phyloP scores from a whole-genome alignment of 2,113 vertebrate genomes.

The Macrotus californicus region DNA sequence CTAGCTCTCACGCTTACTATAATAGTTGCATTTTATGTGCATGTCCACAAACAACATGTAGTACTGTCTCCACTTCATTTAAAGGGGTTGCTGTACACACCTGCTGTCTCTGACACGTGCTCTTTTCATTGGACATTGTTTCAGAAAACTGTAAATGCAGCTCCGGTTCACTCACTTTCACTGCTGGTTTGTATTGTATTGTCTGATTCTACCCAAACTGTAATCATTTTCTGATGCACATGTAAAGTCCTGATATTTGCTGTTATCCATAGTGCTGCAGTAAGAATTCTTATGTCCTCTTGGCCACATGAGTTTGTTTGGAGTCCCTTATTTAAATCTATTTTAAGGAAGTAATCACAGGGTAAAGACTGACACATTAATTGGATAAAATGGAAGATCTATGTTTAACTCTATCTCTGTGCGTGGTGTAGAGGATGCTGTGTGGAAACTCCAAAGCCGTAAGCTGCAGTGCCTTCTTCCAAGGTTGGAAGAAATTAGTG shows the following conservation, averaged over 20 bases:
- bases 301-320: neutral
- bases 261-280: neutral
- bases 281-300: neutral
- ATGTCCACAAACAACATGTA: neutral
- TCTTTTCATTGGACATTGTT: neutral
- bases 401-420: neutral
- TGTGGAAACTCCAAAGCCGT: neutral
- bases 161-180: neutral
- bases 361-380: constrained; percentile 25
- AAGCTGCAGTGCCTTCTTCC: neutral
- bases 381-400: neutral
- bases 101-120: neutral
- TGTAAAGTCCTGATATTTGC: neutral
- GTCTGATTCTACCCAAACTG: neutral
- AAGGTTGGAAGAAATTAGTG: neutral
- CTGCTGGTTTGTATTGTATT: neutral
- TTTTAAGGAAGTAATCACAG: constrained; percentile 53
- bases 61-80: neutral
- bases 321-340: constrained; percentile 7
- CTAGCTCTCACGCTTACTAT: neutral
- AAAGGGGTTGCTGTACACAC: neutral
- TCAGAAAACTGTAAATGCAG: neutral
- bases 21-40: neutral
- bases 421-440: neutral
- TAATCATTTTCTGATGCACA: neutral